Evolutionary conservation across 2,113 vertebrate species (phyloP).

Genomic region (Sebastes schlegelii): DNA sequence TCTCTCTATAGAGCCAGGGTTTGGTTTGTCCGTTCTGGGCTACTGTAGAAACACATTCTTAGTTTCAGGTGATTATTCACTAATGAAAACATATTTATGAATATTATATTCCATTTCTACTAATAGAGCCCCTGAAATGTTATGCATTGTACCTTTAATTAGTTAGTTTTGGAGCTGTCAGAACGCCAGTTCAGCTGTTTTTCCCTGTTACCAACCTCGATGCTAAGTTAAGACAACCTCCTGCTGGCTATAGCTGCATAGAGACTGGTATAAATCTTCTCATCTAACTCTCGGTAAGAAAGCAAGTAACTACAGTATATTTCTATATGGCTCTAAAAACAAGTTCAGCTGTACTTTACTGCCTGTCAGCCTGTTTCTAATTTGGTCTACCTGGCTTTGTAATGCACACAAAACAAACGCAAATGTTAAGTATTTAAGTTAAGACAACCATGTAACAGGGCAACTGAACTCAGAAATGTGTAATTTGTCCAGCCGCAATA

Average conservation of each 20-base stretch:
- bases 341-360: background rate
- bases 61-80: too few relatives aligned
- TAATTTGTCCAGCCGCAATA: constrained; percentile 49
- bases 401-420: constrained; percentile 17
- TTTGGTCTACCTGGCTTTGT: constrained; percentile 14
- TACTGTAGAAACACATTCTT: too few relatives aligned
- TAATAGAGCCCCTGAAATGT: too few relatives aligned
- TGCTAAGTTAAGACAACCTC: background rate
- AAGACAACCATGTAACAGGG: constrained; percentile 50
- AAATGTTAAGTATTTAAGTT: constrained; percentile 33
- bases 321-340: background rate
- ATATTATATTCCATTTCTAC: too few relatives aligned
- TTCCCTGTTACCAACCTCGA: background rate
- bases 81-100: too few relatives aligned
- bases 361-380: constrained; percentile 34
- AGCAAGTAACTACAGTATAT: background rate
- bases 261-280: background rate
- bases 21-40: too few relatives aligned
- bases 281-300: background rate
- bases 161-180: background rate
- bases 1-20: too few relatives aligned
- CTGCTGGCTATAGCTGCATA: background rate
- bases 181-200: background rate
- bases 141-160: background rate
- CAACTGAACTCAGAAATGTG: constrained; percentile 18